These are phyloP conservation scores for Pygoscelis antarcticus DNA, from an alignment of 2,113 vertebrate genomes.

Conservation along the genomic window DNA sequence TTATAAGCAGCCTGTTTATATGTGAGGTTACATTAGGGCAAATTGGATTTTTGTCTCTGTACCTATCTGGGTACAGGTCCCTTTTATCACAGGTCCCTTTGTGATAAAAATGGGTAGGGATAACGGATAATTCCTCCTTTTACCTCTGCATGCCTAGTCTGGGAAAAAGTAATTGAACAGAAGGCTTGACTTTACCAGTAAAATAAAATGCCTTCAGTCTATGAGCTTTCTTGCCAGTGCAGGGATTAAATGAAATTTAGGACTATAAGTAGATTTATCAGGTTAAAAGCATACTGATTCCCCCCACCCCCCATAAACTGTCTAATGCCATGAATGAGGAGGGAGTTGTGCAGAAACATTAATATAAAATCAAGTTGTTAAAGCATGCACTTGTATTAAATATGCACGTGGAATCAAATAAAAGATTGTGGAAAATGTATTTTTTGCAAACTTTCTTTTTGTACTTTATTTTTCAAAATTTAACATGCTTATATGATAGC, in stretches of 20 bases:
- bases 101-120: slow-evolving; percentile 14
- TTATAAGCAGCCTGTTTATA: background rate
- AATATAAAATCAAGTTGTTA: background rate
- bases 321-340: background rate
- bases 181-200: background rate
- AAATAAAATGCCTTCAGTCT: slow-evolving; percentile 5
- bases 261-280: background rate
- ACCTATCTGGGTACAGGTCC: background rate
- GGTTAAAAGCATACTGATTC: background rate
- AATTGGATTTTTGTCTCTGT: slow-evolving; percentile 6
- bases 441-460: background rate
- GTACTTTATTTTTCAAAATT: background rate
- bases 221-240: background rate
- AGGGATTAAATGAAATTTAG: slow-evolving; percentile 22
- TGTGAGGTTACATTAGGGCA: background rate
- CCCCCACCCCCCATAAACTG: background rate
- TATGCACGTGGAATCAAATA: background rate
- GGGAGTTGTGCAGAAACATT: background rate
- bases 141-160: background rate
- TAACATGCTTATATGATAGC: background rate
- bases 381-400: background rate
- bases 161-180: background rate
- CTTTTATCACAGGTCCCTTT: background rate
- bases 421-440: background rate
- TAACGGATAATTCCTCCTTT: slow-evolving; percentile 32